Conservation (phyloP, 2,888 invertebrate genomes). For the Masnerella sp. region DNA sequence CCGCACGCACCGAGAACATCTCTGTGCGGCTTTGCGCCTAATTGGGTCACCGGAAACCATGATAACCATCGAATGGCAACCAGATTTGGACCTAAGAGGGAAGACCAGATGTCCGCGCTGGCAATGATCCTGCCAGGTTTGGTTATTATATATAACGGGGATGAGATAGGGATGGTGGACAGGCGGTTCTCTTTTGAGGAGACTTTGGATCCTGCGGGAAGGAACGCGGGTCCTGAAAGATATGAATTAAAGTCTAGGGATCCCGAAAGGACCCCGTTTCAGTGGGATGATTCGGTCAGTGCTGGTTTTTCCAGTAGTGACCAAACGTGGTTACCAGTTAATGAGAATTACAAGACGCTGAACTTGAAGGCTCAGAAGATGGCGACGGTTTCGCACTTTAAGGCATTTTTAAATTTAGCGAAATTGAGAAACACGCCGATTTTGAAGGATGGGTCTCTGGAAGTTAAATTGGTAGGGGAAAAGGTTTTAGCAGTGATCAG, state of each 20-base stretch:
- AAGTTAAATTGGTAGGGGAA: conserved; percentile 65
- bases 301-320: conserved; percentile 82
- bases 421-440: conserved; percentile 78
- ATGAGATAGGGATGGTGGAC: conserved; percentile 89
- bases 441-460: conserved; percentile 75
- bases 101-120: conserved; percentile 81
- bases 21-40: conserved; percentile 79
- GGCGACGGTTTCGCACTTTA: conserved; percentile 79
- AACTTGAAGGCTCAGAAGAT: conserved; percentile 81
- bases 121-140: conserved; percentile 83
- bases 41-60: conserved; percentile 83
- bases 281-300: conserved; percentile 81
- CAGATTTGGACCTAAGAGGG: conserved; percentile 79
- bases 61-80: conserved; percentile 78
- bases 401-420: conserved; percentile 80
- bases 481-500: conserved; percentile 67
- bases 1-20: too few relatives aligned
- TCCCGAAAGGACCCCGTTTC: conserved; percentile 83
- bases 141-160: conserved; percentile 86
- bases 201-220: conserved; percentile 84
- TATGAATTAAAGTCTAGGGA: conserved; percentile 82
- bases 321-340: conserved; percentile 84
- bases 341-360: conserved; percentile 80
- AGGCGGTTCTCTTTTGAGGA: conserved; percentile 81
- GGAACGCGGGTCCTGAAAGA: conserved; percentile 81